phyloP scores from a whole-genome alignment of 1,140 invertebrate genomes.

The Micrasema longulum region DNA sequence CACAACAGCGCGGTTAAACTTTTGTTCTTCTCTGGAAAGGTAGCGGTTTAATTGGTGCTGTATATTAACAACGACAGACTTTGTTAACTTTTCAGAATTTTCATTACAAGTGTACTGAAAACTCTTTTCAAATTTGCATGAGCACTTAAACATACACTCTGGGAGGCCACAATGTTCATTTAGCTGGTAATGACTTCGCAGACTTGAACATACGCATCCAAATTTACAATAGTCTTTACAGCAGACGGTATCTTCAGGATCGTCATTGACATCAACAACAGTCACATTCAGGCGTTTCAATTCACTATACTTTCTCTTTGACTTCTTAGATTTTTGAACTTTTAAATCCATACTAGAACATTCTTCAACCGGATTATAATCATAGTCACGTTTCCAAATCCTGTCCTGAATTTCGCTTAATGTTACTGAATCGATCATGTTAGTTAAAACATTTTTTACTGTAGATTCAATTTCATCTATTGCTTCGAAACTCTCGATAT shows the following conservation, averaged over 20 bases:
- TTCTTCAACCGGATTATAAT: slow-evolving; percentile 40
- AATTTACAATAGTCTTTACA: slow-evolving; percentile 60
- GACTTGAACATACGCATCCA: slow-evolving; percentile 66
- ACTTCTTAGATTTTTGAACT: slow-evolving; percentile 38
- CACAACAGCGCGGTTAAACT: slow-evolving; percentile 64
- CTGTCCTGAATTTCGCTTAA: slow-evolving; percentile 57
- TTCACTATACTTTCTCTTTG: slow-evolving; percentile 57
- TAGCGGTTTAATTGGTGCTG: slow-evolving; percentile 61
- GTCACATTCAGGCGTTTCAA: slow-evolving; percentile 60
- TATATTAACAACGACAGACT: slow-evolving; percentile 58
- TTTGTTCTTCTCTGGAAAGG: slow-evolving; percentile 61
- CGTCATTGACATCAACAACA: slow-evolving; percentile 59
- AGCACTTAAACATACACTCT: slow-evolving; percentile 65
- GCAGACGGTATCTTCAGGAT: slow-evolving; percentile 55
- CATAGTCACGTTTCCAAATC: slow-evolving; percentile 47
- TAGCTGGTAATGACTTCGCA: slow-evolving; percentile 55
- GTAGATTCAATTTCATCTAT: slow-evolving; percentile 39
- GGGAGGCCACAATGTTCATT: slow-evolving; percentile 61
- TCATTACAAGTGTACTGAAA: slow-evolving; percentile 40
- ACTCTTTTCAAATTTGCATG: slow-evolving; percentile 57
- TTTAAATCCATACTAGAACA: slow-evolving; percentile 47
- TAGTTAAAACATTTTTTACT: slow-evolving; percentile 56
- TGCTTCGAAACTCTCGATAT: slow-evolving; percentile 37
- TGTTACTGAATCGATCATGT: slow-evolving; percentile 59
- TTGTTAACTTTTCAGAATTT: slow-evolving; percentile 52